Base-by-base conservation (phyloP, 35 echinoderm and acorn worm species). In the Nesometra sesokonis region DNA sequence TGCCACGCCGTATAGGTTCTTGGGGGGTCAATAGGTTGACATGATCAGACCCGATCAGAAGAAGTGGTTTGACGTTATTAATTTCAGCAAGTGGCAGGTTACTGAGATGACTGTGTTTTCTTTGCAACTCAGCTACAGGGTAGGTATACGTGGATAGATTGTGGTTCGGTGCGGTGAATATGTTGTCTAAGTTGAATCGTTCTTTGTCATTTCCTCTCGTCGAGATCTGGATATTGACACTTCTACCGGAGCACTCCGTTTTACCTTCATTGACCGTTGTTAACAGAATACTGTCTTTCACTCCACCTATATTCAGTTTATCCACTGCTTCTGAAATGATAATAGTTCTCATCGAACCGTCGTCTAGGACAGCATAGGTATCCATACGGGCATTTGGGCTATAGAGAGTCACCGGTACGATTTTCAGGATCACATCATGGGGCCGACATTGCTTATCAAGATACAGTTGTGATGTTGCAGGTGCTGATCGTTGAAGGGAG, bases 301-400 rank as follows among this genome's bases (percentile, higher is more conserved):
- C 32, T 11, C 84, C 36, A 67, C 0, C 31, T 29, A 78, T 31
- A 7, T 90, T 32, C 37, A 90, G 23, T 33, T 39, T 35, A 5
- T 84, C 0, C 4, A 77, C 88, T 77, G 76, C 88, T 36, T 76
- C 36, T 30, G 76, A 32, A 76, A 90, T 46, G 0, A 85, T 67
- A 35, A 90, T 78, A 21, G 32, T 90, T 90, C 88, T 57, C 76
- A 82, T 81, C 0, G 79, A 89, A 8, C 87, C 87, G 82, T 89
- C 80, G 78, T 83, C 80, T 0, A 89, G 33, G 8, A 89, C 32
- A 0, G 80, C 87, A 82, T 82, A 67, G 0, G 78, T 82, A 8
- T 82, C 79, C 32, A 82, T 32, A 0, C 3, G 33, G 23, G 32
- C 34, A 5, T 17, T 46, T 35, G 87, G 57, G 2, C 5, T 67